Evolutionary conservation across 1,140 invertebrate species (phyloP).

Genomic region (Drosophila kepulauana): DNA sequence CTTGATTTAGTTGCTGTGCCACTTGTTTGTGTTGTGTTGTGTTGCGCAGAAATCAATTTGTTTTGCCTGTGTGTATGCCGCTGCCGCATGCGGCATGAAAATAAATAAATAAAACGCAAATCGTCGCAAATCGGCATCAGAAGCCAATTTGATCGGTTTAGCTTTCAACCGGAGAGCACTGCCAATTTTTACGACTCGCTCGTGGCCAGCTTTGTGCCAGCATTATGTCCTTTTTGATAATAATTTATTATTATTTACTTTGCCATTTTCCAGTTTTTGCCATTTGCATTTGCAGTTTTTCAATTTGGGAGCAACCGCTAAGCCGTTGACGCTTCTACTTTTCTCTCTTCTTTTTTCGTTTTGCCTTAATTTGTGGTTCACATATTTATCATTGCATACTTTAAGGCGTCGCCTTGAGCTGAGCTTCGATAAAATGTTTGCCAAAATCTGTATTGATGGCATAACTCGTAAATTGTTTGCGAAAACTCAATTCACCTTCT

Average conservation of each 20-base stretch:
- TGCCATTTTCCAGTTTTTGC: constrained; percentile 25
- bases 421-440: constrained; percentile 10
- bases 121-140: constrained; percentile 69
- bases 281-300: constrained; percentile 36
- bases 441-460: constrained; percentile 17
- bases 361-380: constrained; percentile 21
- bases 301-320: constrained; percentile 51
- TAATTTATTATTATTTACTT: constrained; percentile 80
- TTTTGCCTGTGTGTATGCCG: constrained; percentile 59
- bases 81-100: constrained; percentile 33
- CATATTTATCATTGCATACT: constrained; percentile 37
- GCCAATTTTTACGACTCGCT: constrained; percentile 67
- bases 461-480: constrained; percentile 38
- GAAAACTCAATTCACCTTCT: constrained; percentile 61
- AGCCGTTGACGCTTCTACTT: constrained; percentile 14
- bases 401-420: constrained; percentile 24
- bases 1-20: constrained; percentile 73
- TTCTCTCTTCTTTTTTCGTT: not conserved
- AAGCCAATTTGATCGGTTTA: constrained; percentile 78
- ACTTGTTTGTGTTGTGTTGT: constrained; percentile 39
- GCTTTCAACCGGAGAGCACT: constrained; percentile 46
- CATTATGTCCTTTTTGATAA: constrained; percentile 74
- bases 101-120: constrained; percentile 78
- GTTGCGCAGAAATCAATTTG: constrained; percentile 70
- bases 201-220: constrained; percentile 72